Evolutionary conservation across 2,888 invertebrate species (phyloP).

Genomic region (Cantharis nigra): DNA sequence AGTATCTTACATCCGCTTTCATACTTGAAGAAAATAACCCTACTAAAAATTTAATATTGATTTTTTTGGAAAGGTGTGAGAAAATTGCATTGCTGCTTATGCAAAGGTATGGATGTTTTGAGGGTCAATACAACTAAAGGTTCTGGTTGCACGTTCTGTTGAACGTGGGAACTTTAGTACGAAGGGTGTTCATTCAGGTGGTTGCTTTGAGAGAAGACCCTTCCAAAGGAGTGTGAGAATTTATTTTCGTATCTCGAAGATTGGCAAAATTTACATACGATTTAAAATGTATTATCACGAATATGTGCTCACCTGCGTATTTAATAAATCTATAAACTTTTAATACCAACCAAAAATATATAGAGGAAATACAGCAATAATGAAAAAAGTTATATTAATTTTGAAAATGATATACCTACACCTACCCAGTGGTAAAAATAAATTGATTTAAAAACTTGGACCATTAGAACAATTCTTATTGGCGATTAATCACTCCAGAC

Average conservation of each 20-base stretch:
- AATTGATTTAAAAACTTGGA: conserved; percentile 16
- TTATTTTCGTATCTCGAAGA: background rate
- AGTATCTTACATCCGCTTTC: background rate
- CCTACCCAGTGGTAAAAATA: background rate
- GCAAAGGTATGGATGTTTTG: background rate
- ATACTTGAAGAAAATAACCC: background rate
- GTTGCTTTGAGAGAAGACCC: conserved; percentile 21
- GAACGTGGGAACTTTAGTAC: conserved; percentile 24
- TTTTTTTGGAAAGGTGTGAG: background rate
- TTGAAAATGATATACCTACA: background rate
- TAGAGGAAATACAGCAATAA: background rate
- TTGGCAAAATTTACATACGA: background rate
- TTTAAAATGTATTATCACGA: background rate
- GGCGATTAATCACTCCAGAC: conserved; percentile 21
- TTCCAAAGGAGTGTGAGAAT: conserved; percentile 24
- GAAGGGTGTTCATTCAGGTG: conserved; percentile 26
- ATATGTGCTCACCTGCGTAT: background rate
- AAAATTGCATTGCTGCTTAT: background rate
- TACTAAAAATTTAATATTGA: background rate
- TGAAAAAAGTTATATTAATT: background rate
- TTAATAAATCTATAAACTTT: background rate
- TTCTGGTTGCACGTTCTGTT: conserved; percentile 19
- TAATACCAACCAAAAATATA: background rate
- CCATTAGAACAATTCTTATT: conserved; percentile 19
- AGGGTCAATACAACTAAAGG: conserved; percentile 7